Evolutionary conservation across 2,888 invertebrate genomes (phyloP).

Genomic region (Drosophila neoperkinsi): DNA sequence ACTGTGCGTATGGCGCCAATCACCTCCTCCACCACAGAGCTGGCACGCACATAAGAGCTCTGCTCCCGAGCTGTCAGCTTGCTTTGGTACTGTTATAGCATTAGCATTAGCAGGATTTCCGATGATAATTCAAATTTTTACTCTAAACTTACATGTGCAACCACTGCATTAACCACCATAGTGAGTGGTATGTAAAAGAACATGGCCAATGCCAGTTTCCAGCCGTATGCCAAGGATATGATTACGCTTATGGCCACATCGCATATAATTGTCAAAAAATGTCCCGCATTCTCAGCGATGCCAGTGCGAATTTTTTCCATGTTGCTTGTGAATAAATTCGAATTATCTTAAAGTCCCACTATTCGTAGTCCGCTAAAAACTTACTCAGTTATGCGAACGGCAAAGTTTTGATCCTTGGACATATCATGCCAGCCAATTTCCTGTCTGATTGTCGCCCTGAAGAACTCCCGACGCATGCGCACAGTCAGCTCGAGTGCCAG

Average conservation of each 20-base stretch:
- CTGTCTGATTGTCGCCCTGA: conserved; percentile 88
- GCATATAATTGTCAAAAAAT: conserved; percentile 89
- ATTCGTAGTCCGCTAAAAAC: not conserved
- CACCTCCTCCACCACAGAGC: conserved; percentile 91
- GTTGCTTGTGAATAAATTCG: conserved; percentile 86
- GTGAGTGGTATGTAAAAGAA: conserved; percentile 91
- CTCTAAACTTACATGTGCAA: conserved; percentile 87
- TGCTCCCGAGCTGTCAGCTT: conserved; percentile 88
- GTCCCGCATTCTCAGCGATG: conserved; percentile 92
- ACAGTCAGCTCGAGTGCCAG: conserved; percentile 87
- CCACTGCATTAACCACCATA: conserved; percentile 89
- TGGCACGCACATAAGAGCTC: conserved; percentile 90
- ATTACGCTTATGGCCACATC: conserved; percentile 70
- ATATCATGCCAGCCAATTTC: conserved; percentile 91
- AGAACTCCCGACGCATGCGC: conserved; percentile 87
- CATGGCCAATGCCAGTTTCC: conserved; percentile 93
- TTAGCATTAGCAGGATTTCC: not conserved
- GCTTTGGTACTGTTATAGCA: conserved; percentile 86
- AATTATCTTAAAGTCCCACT: not conserved
- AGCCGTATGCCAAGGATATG: conserved; percentile 91
- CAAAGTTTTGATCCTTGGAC: conserved; percentile 89
- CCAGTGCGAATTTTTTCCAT: conserved; percentile 92
- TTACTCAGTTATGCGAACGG: conserved; percentile 90
- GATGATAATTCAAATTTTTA: not conserved
- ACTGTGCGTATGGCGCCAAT: conserved; percentile 90